Conservation (phyloP, 2,888 invertebrate genomes). For the Metopia argyrocephala region DNA sequence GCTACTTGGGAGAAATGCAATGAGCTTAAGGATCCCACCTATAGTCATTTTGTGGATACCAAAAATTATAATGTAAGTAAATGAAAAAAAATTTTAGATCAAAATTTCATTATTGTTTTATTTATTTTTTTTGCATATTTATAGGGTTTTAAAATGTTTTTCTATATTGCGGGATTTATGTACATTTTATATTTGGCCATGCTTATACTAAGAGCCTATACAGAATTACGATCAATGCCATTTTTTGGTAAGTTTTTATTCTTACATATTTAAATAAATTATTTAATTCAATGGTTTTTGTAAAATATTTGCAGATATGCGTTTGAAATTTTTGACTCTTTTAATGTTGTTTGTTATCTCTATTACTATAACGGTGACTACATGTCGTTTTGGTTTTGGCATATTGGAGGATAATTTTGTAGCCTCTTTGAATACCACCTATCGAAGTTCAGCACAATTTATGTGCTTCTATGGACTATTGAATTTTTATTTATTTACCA, state of each 20-base stretch:
- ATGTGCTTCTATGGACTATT: slow-evolving; percentile 96
- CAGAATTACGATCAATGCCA: slow-evolving; percentile 96
- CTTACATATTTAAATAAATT: neutral
- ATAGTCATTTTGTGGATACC: slow-evolving; percentile 91
- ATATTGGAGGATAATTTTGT: slow-evolving; percentile 97
- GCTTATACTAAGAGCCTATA: slow-evolving; percentile 93
- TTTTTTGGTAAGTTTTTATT: slow-evolving; percentile 90
- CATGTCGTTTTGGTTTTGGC: slow-evolving; percentile 91
- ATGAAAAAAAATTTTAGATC: neutral
- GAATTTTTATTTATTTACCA: slow-evolving; percentile 95
- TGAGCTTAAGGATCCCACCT: slow-evolving; percentile 93
- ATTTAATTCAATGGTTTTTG: no score
- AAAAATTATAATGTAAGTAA: slow-evolving; percentile 87
- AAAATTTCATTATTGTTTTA: neutral
- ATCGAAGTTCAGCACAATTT: slow-evolving; percentile 95
- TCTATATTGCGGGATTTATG: slow-evolving; percentile 89
- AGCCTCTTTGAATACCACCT: slow-evolving; percentile 90
- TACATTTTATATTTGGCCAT: slow-evolving; percentile 92
- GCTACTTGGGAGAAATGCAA: slow-evolving; percentile 95
- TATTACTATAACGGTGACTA: slow-evolving; percentile 87
- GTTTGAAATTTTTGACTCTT: slow-evolving; percentile 93
- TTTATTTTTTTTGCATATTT: slow-evolving; percentile 70
- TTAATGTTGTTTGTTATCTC: slow-evolving; percentile 89
- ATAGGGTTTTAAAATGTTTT: slow-evolving; percentile 93
- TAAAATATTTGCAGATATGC: slow-evolving; percentile 90